Conservation (phyloP, 2,797 vertebrate genomes). For the Sebastes hubbsi region DNA sequence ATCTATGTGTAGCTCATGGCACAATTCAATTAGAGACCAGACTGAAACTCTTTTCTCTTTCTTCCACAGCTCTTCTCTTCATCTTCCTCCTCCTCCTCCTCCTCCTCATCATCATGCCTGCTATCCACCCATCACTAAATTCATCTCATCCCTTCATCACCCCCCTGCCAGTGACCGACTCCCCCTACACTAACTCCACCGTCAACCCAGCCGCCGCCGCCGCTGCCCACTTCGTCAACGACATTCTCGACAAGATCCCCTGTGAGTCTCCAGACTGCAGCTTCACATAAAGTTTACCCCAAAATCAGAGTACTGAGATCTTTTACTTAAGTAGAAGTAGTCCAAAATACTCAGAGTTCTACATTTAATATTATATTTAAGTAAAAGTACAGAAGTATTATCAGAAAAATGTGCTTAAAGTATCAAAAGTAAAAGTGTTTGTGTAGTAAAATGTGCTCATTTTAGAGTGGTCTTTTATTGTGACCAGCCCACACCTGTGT, state of each 20-base stretch:
- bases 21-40: neutral
- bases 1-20: too few species aligned
- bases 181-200: constrained; percentile 32
- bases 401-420: too few species aligned
- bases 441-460: too few species aligned
- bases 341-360: too few species aligned
- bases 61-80: constrained; percentile 23
- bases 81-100: constrained; percentile 1
- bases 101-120: constrained; percentile 28
- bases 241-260: constrained; percentile 80
- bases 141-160: neutral
- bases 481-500: neutral
- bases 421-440: too few species aligned
- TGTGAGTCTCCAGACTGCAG: constrained; percentile 60
- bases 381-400: too few species aligned
- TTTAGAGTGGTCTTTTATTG: too few species aligned
- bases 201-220: neutral
- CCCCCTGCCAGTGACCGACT: neutral
- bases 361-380: too few species aligned
- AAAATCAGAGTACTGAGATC: too few species aligned
- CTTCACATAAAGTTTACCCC: too few species aligned
- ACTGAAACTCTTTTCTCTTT: neutral
- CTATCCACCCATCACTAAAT: too few species aligned
- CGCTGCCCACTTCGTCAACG: constrained; percentile 49
- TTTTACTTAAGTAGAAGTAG: too few species aligned